Evolutionary conservation across 2,797 vertebrate genomes (phyloP), one percentile per base, ranked within the genome.

Genomic region (Strix occidentalis): DNA sequence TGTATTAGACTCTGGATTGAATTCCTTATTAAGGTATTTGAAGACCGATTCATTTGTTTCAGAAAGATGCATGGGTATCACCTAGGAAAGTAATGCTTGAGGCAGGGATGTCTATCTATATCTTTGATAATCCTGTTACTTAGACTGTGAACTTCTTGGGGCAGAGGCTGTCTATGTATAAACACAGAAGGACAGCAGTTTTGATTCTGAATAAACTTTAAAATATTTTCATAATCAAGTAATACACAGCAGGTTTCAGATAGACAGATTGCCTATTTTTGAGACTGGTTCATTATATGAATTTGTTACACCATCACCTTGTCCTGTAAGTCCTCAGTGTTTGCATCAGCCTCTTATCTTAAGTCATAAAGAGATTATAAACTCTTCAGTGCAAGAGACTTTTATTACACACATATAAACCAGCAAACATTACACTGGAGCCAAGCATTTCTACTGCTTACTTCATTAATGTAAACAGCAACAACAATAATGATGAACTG

Each of bases 401-500:
- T 96, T 79, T 93, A 74, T 79, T 70, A 48, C 35, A 51, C 33
- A 26, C 45, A 26, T n/a, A 84, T 64, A 96, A 90, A 90, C 6
- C 10, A 58, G 43, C 25, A 92, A 93, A 70, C 45, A 53, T 81
- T 76, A 13, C 51, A 31, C 11, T 23, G n/a, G 48, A 86, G 66
- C 63, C 60, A 90, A 85, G 46, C n/a, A 75, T 65, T 92, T 77
- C 41, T 29, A 87, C 45, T 70, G 37, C 33, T 87, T 54, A 70
- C 56, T 87, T 94, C 48, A 68, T 89, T 94, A 87, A 79, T 51
- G 50, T 87, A 89, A 92, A 91, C 41, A 85, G 50, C 37, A 70
- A 70, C 71, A 89, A 81, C 51, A 85, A 87, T 68, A 93, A 87
- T 70, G 66, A 92, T 80, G 16, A 95, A 91, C 54, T 75, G 72